Base-by-base conservation (phyloP, 2,797 vertebrate genomes). In the Sebastes variabilis region DNA sequence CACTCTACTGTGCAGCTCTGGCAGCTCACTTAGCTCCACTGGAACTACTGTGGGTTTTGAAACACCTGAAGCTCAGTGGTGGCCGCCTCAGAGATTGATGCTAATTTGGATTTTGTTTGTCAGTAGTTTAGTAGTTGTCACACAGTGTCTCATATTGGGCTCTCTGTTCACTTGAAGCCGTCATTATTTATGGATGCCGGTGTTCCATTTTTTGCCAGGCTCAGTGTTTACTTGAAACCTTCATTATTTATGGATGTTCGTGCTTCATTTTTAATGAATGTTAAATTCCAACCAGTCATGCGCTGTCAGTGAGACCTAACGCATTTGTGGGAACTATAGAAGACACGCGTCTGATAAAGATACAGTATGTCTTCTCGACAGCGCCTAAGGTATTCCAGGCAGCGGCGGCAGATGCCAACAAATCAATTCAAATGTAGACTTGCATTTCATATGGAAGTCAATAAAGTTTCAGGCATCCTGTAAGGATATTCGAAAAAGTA, bases 91-190 rank as follows among this genome's bases (percentile, higher is more conserved):
- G 76, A 93, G 90, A 94, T 93, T 93, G 93, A 94, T 94, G 89
- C 91, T 94, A 88, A 94, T 95, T 96, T 88, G 87, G 87, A 94
- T 94, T 93, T 87, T 86, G 91, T 95, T 95, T 94, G 93, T 94
- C 93, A 94, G 93, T 93, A 93, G 93, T 93, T 94, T 93, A 93
- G 93, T 90, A 85, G 90, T 90, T 93, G 93, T 94, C 93, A 91
- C 82, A 87, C 79, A 59, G 55, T 34, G 86, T 90, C 85, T 90
- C 83, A 72, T 82, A 83, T 87, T 71, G 72, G 85, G 79, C 82
- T 72, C 71, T 93, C 77, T 80, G 74, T 89, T 90, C 87, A 82
- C 80, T 88, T 59, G 68, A 83, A 83, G 85, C 71, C 36, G n/a
- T 82, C 88, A 94, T 95, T 92, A 95, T 90, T 94, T 92, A 95